These are phyloP conservation scores for Rotaria macrura DNA, from an alignment of 2,888 invertebrate genomes.

Conservation along the genomic window DNA sequence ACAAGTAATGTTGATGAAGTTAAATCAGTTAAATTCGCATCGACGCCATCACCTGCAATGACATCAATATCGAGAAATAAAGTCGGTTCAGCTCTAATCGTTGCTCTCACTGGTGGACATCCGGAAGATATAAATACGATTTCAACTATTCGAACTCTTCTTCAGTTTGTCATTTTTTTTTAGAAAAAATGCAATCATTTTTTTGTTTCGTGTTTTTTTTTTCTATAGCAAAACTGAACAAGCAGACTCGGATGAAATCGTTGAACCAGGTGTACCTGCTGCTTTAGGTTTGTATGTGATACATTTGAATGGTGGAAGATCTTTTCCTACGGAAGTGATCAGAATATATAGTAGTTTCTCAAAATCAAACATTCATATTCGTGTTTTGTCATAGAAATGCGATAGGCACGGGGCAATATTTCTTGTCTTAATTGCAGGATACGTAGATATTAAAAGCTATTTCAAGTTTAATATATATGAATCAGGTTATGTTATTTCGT, in stretches of 20 bases:
- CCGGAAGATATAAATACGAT: not conserved
- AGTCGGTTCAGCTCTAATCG: not conserved
- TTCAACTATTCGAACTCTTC: conserved; percentile 2
- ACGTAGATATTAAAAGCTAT: no score
- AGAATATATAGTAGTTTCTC: no score
- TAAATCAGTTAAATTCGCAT: not conserved
- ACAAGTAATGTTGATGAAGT: not conserved
- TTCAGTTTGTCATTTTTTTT: not conserved
- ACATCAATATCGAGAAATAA: not conserved
- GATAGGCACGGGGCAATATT: no score
- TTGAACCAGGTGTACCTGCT: not conserved
- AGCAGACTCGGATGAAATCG: not conserved
- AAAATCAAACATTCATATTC: no score
- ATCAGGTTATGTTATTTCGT: no score
- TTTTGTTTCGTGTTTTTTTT: not conserved
- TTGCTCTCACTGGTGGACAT: not conserved
- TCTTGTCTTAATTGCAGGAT: no score
- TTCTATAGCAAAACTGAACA: not conserved
- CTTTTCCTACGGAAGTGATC: no score
- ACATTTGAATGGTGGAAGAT: no score
- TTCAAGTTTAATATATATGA: no score
- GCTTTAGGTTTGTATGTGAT: not conserved
- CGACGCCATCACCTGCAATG: not conserved
- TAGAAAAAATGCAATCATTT: no score
- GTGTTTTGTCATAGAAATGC: no score